phyloP scores from a whole-genome alignment of 2,113 vertebrate genomes.

The Gopherus flavomarginatus region DNA sequence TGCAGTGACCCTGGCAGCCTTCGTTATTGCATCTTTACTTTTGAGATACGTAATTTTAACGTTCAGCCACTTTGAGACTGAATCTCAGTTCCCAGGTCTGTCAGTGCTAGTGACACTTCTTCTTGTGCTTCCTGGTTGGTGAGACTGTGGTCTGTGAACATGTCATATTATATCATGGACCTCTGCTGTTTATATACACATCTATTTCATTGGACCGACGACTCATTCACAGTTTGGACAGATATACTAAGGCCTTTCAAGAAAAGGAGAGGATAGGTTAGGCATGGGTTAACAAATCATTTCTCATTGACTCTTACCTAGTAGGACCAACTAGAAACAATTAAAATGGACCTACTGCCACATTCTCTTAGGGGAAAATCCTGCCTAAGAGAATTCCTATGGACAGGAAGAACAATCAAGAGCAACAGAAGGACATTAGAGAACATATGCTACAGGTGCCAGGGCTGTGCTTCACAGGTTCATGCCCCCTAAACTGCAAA shows the following conservation, averaged over 20 bases:
- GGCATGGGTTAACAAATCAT: neutral
- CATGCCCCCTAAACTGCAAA: neutral
- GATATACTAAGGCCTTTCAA: neutral
- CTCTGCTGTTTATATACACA: conserved; percentile 10
- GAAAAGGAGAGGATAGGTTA: neutral
- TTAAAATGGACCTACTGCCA: conserved; percentile 64
- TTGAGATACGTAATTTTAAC: neutral
- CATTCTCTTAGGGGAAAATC: conserved; percentile 61
- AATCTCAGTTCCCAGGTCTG: conserved; percentile 32
- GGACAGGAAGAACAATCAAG: conserved; percentile 49
- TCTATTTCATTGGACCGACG: neutral
- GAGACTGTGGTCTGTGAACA: neutral
- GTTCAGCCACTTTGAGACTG: neutral
- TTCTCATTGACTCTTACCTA: conserved; percentile 61
- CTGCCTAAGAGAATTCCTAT: conserved; percentile 4
- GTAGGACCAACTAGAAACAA: conserved; percentile 50
- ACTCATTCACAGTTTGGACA: neutral
- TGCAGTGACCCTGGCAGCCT: too few relatives aligned
- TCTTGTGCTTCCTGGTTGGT: conserved; percentile 28
- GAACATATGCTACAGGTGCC: conserved; percentile 36
- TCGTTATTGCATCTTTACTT: too few relatives aligned
- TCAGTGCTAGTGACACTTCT: conserved; percentile 50
- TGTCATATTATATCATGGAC: conserved; percentile 53
- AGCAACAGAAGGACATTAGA: conserved; percentile 58
- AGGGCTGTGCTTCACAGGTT: conserved; percentile 49